phyloP scores from a whole-genome alignment of 2,888 invertebrate species.

The Acronicta alni region DNA sequence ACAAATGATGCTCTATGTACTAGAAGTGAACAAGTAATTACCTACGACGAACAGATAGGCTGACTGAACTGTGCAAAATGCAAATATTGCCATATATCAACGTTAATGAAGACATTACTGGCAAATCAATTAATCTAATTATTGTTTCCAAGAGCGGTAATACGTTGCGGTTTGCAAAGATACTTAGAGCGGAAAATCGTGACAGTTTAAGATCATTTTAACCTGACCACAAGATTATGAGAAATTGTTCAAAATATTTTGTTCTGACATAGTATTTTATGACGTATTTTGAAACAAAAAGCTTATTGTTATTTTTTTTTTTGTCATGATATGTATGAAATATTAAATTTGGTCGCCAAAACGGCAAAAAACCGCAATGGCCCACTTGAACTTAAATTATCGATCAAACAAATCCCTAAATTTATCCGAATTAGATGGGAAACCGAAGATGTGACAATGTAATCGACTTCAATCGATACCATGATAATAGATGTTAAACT shows the following conservation, averaged over 20 bases:
- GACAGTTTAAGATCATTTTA: constrained; percentile 12
- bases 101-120: constrained; percentile 43
- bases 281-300: no score
- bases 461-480: no score
- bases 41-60: constrained; percentile 10
- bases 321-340: no score
- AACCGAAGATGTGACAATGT: no score
- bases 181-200: constrained; percentile 1
- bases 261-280: no score
- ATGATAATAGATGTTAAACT: no score
- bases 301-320: no score
- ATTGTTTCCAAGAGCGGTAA: constrained; percentile 34
- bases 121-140: constrained; percentile 48
- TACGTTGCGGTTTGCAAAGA: constrained; percentile 11
- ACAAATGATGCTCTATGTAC: constrained; percentile 12
- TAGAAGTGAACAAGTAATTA: constrained; percentile 20
- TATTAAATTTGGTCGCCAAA: no score
- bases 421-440: no score
- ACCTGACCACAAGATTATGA: constrained; percentile 4
- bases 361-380: no score
- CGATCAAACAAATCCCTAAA: no score
- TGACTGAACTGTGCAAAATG: constrained; percentile 14
- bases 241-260: neutral
- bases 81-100: constrained; percentile 41
- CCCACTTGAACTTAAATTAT: no score